phyloP scores from a whole-genome alignment of 2,113 vertebrate species.

The Micromys minutus region DNA sequence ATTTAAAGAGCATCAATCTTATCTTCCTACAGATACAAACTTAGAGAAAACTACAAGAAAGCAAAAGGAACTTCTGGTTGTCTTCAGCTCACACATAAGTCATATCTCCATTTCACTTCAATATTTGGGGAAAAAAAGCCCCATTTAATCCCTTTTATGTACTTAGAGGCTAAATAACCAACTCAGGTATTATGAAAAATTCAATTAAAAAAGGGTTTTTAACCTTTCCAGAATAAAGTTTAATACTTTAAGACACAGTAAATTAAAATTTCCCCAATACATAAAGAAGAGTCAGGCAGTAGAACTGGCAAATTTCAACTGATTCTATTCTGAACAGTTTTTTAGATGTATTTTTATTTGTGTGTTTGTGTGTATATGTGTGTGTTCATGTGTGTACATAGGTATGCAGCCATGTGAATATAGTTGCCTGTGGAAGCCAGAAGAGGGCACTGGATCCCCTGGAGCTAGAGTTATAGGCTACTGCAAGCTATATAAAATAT shows the following conservation, averaged over 20 bases:
- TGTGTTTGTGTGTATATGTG: neutral
- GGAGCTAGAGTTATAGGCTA: neutral
- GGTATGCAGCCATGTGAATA: neutral
- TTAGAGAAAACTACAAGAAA: neutral
- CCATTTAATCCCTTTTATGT: conserved; percentile 63
- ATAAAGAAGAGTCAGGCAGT: neutral
- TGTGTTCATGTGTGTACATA: neutral
- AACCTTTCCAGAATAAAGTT: conserved; percentile 77
- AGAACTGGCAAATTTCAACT: neutral
- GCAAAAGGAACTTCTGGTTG: conserved; percentile 39
- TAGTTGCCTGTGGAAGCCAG: neutral
- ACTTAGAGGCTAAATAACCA: conserved; percentile 66
- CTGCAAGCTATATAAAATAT: neutral
- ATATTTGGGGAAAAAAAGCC: neutral
- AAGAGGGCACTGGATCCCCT: neutral
- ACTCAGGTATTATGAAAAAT: conserved; percentile 65
- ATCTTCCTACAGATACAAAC: conserved; percentile 46
- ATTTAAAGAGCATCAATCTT: conserved; percentile 55
- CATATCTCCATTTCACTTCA: conserved; percentile 38
- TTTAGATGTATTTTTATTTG: neutral
- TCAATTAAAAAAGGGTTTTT: conserved; percentile 81
- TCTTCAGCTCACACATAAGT: conserved; percentile 41
- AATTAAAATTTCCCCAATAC: conserved; percentile 74
- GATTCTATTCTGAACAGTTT: neutral
- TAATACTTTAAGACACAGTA: conserved; percentile 79